Percentiles rank a stretch among this genome's conserved stretches.
Evolutionary conservation across 2,797 vertebrate species (phyloP).

Genomic region (Acrossocheilus fasciatus): DNA sequence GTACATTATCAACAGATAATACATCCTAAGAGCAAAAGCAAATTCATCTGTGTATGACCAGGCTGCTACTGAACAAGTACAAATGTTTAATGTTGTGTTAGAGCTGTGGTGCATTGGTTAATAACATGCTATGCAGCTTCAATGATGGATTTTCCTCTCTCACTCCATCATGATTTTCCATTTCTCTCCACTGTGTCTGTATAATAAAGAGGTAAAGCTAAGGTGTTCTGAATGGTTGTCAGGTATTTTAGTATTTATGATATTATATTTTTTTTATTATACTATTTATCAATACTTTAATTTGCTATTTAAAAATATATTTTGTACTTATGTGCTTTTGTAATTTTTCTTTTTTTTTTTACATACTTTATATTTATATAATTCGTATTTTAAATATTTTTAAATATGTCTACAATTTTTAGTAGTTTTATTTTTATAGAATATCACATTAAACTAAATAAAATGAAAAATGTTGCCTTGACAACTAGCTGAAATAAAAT

Average conservation of each 20-base stretch:
- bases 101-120: background rate
- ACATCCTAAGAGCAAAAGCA: background rate
- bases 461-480: too few relatives aligned
- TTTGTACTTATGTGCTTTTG: too few relatives aligned
- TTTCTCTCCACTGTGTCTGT: background rate
- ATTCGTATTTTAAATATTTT: too few relatives aligned
- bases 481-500: too few relatives aligned
- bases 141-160: background rate
- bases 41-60: background rate
- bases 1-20: constrained; percentile 18
- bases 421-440: too few relatives aligned
- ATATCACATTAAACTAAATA: too few relatives aligned
- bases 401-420: too few relatives aligned
- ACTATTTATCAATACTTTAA: too few relatives aligned
- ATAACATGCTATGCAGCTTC: background rate
- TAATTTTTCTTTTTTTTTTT: too few relatives aligned
- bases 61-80: background rate
- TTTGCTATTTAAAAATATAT: too few relatives aligned
- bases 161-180: background rate
- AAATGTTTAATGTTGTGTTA: background rate
- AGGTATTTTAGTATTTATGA: background rate
- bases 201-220: background rate
- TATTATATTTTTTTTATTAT: background rate
- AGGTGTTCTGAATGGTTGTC: background rate
- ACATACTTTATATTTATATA: too few relatives aligned